Percentiles rank a stretch among this genome's conserved stretches.
phyloP scores from a whole-genome alignment of 1,140 invertebrate species.

The Hydropsyche tenuis region DNA sequence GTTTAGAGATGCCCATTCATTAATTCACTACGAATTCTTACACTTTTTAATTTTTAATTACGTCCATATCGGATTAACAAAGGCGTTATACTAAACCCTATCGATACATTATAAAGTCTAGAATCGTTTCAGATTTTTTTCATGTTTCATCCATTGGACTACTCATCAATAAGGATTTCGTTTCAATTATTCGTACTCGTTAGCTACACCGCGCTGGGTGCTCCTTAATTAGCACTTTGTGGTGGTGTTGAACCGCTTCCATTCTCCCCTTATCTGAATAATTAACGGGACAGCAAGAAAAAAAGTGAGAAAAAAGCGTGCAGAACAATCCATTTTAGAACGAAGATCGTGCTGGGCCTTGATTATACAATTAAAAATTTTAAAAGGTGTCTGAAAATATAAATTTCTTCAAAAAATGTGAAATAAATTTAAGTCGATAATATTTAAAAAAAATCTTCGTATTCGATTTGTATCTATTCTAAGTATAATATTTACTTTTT shows the following conservation, averaged over 20 bases:
- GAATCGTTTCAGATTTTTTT: background rate
- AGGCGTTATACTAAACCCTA: background rate
- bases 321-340: conserved; percentile 6
- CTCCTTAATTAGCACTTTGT: conserved; percentile 13
- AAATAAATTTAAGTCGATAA: background rate
- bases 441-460: too few species aligned
- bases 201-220: background rate
- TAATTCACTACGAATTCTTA: too few species aligned
- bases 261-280: conserved; percentile 20
- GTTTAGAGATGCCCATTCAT: too few species aligned
- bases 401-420: background rate
- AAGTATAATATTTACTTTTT: background rate
- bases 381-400: background rate
- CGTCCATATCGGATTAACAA: too few species aligned
- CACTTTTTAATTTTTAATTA: too few species aligned
- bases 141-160: background rate
- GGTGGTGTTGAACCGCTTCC: background rate
- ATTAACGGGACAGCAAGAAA: background rate
- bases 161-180: background rate
- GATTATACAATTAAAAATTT: background rate
- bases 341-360: conserved; percentile 13
- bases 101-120: background rate
- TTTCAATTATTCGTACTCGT: background rate
- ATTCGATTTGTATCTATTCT: background rate
- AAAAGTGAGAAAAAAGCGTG: background rate